Evolutionary conservation across 2,888 invertebrate genomes (phyloP), one percentile per base, ranked within the genome.

Genomic region (Xestia c-nigrum): DNA sequence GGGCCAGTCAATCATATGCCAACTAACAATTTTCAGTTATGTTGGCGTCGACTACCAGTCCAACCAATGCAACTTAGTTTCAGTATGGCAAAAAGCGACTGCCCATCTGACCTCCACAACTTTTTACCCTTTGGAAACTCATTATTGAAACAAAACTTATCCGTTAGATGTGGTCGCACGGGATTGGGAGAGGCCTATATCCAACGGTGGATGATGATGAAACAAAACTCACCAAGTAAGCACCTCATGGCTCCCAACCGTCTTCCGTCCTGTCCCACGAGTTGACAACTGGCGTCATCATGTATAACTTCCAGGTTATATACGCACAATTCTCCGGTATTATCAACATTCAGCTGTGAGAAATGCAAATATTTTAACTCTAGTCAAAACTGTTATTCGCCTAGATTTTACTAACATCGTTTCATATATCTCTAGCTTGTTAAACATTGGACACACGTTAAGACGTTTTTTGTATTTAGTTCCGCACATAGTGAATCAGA

Each of bases 331-430:
- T 5, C 12, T 38, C 24, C 50, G 2, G 19, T 50, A 65, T 19
- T 82, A 50, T 76, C 55, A 76, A 82, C 50, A 64, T 43, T 38
- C 52, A 7, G 16, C 5, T 19, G 3, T n/a, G 47, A 68, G 55
- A 19, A 76, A 68, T 64, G 50, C 16, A 43, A 79, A 79, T 79
- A 76, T 79, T 79, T 76, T 64, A 38, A n/a, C 16, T 57, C n/a
- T 74, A 43, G 31, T 19, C 19, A 52, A 19, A 40, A 46, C 38
- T 16, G 7, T 12, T 0, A 40, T 31, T 55, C 1, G 19, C 40
- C 52, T 78, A 52, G 59, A 21, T 55, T 63, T 67, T 0, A 75
- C 61, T 38, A 76, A 82, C 63, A 64, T 14, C 38, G 76, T 57
- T 50, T 82, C 67, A 14, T n/a, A 43, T 76, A 9, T 9, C 21